phyloP scores from a whole-genome alignment of 2,797 vertebrate genomes.

The Zenarchopterus dispar region DNA sequence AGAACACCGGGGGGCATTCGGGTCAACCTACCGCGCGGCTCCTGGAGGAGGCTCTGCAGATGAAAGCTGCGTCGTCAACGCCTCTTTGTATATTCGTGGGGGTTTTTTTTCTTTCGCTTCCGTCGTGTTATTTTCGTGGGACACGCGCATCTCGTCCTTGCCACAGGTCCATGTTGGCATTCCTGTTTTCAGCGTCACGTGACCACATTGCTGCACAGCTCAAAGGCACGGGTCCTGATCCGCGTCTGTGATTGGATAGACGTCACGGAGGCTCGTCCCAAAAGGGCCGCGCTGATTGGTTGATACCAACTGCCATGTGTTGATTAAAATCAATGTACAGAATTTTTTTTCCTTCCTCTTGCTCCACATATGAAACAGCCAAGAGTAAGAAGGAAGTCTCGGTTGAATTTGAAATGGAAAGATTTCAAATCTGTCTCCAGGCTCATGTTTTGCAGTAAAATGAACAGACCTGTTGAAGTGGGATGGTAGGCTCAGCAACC shows the following conservation, averaged over 20 bases:
- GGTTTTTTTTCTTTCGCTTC: constrained; percentile 13
- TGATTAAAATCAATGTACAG: constrained; percentile 1
- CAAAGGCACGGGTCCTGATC: constrained; percentile 77
- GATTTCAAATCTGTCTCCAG: too few species aligned
- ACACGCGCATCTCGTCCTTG: constrained; percentile 77
- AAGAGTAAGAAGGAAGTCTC: too few species aligned
- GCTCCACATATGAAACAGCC: too few species aligned
- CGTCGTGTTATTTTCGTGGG: constrained; percentile 73
- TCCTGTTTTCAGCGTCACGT: constrained; percentile 81
- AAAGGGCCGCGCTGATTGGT: constrained; percentile 73
- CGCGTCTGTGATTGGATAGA: constrained; percentile 68
- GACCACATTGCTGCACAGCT: constrained; percentile 78
- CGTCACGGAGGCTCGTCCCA: constrained; percentile 81
- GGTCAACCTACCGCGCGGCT: constrained; percentile 52
- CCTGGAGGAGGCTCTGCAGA: background rate
- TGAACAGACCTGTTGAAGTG: too few species aligned
- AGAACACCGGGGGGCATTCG: background rate
- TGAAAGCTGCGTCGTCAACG: constrained; percentile 34
- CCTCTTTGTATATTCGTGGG: background rate
- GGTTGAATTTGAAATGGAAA: too few species aligned
- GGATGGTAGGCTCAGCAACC: too few species aligned
- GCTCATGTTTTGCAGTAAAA: too few species aligned
- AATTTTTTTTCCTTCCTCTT: too few species aligned
- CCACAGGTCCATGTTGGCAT: constrained; percentile 85
- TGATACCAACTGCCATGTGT: constrained; percentile 70